A percentile compares a stretch with the other conserved stretches of the same genome.
Conservation (phyloP, 2,888 invertebrate genomes). For the Fissipunctia ypsillon region DNA sequence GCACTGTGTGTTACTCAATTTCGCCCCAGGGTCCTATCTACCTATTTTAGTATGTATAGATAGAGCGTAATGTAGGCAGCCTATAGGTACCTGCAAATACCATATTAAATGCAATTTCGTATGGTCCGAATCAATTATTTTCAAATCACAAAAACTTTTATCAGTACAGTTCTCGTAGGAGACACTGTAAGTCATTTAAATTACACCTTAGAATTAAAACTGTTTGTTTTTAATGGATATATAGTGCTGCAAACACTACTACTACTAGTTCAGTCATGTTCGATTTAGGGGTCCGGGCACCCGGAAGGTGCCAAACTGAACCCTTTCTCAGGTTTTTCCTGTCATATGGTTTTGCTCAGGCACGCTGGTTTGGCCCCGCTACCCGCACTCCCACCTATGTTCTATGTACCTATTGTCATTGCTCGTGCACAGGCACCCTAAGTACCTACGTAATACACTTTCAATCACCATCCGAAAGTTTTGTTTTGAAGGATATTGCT, state of each 20-base stretch:
- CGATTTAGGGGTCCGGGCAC: too few relatives aligned
- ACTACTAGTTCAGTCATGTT: fast-evolving
- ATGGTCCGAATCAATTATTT: slow-evolving; percentile 33
- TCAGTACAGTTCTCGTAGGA: background rate
- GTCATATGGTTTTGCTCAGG: too few relatives aligned
- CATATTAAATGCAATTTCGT: slow-evolving; percentile 9
- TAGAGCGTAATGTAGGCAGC: background rate
- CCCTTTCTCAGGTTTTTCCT: too few relatives aligned
- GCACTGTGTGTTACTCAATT: background rate
- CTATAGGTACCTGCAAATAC: background rate
- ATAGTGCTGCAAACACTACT: background rate
- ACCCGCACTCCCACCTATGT: too few relatives aligned
- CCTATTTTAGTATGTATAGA: background rate
- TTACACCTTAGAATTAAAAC: background rate
- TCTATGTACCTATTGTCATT: too few relatives aligned
- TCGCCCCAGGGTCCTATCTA: background rate
- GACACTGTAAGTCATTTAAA: background rate
- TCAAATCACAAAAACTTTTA: background rate
- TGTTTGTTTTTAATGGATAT: slow-evolving; percentile 2
- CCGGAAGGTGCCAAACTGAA: too few relatives aligned
- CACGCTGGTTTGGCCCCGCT: too few relatives aligned
- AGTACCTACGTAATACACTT: too few relatives aligned
- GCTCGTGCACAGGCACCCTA: too few relatives aligned
- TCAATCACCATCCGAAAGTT: too few relatives aligned
- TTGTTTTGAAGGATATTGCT: too few relatives aligned